Conservation (phyloP, 2,113 vertebrate species). For the Prunella fulvescens region DNA sequence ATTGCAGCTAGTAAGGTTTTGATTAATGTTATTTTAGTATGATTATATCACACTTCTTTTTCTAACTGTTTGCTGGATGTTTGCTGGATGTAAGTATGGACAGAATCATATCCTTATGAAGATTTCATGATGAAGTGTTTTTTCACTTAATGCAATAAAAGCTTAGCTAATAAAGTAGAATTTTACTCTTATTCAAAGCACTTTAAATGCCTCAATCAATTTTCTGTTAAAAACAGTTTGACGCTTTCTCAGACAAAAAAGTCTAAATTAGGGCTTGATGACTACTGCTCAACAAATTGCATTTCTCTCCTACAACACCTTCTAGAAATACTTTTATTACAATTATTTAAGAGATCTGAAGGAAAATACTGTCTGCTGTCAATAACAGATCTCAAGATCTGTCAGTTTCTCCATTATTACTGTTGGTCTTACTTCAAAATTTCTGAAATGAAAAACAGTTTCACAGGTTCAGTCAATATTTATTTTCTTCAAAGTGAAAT, state of each 20-base stretch:
- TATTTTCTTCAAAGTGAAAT: constrained; percentile 54
- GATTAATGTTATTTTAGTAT: neutral
- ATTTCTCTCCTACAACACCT: neutral
- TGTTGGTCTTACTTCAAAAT: constrained; percentile 5
- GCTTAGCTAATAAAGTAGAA: neutral
- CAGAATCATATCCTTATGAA: neutral
- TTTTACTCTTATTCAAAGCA: neutral
- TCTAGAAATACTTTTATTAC: neutral
- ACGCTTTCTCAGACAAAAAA: neutral
- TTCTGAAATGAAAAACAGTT: neutral
- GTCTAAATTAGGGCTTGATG: neutral
- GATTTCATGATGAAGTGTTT: neutral
- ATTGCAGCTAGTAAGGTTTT: neutral
- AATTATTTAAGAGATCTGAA: neutral
- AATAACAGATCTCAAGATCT: neutral
- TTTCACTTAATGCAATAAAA: neutral
- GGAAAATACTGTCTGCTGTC: neutral
- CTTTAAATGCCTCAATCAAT: neutral
- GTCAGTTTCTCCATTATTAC: neutral
- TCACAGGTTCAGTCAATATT: constrained; percentile 13
- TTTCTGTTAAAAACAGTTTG: neutral
- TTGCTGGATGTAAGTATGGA: neutral
- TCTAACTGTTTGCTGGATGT: neutral
- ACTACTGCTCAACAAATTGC: neutral
- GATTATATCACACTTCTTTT: neutral